A percentile compares a stretch with the other conserved stretches of the same genome.
Evolutionary conservation across 2,888 invertebrate species (phyloP).

Genomic region (Brachypalpus laphriformis): DNA sequence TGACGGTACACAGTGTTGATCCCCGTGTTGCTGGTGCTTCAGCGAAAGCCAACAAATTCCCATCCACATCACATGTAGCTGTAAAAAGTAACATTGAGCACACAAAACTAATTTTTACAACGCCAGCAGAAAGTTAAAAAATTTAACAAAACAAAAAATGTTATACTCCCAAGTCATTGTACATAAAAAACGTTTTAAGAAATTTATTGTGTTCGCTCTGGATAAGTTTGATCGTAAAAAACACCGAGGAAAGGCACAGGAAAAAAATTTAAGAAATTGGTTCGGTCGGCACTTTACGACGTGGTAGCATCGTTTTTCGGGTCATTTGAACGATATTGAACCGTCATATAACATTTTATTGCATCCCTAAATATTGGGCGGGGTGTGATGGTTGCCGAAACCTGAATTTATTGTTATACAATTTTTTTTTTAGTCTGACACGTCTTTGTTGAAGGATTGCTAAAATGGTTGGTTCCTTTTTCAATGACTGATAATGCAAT

Average conservation of each 20-base stretch:
- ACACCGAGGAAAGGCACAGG: conserved; percentile 42
- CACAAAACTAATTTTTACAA: conserved; percentile 55
- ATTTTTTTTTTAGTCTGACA: background rate
- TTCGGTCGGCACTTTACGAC: conserved; percentile 68
- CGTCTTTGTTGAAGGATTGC: conserved; percentile 51
- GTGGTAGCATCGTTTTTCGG: conserved; percentile 72
- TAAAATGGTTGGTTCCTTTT: conserved; percentile 11
- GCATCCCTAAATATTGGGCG: conserved; percentile 66
- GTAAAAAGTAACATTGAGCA: conserved; percentile 71
- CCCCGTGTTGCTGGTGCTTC: background rate
- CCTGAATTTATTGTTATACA: conserved; percentile 24
- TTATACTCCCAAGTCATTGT: conserved; percentile 44
- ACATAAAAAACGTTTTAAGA: conserved; percentile 74
- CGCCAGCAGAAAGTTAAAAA: conserved; percentile 49
- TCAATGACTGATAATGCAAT: conserved; percentile 56
- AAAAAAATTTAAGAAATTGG: conserved; percentile 48
- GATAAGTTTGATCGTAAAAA: conserved; percentile 72
- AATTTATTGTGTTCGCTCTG: conserved; percentile 72
- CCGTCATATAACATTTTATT: conserved; percentile 70
- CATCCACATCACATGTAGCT: conserved; percentile 68
- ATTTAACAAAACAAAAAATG: conserved; percentile 22
- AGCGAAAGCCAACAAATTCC: conserved; percentile 58
- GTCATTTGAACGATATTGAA: conserved; percentile 72
- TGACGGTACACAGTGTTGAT: conserved; percentile 39
- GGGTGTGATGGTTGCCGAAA: conserved; percentile 38